Percentiles rank a stretch among this genome's conserved stretches.
phyloP scores from a whole-genome alignment of 92 coral and sea anemone species.

The Muricea muricata region DNA sequence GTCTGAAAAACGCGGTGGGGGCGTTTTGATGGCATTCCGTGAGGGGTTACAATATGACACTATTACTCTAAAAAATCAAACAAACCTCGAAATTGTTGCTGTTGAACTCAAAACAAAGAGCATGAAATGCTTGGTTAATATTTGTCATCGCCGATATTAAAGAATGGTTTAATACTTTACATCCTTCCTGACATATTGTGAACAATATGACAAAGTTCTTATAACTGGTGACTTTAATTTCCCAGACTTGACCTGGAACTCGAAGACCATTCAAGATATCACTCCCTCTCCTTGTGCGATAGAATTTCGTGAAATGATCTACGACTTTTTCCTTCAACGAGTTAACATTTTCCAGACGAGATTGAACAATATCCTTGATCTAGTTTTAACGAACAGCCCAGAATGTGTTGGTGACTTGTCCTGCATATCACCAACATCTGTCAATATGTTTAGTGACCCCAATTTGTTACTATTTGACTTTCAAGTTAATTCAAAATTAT shows the following conservation, averaged over 20 bases:
- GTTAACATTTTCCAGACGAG: background rate
- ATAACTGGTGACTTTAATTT: too few relatives aligned
- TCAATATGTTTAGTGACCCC: conserved; percentile 10
- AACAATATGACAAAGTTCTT: background rate
- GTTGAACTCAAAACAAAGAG: conserved; percentile 9
- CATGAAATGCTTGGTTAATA: conserved; percentile 3
- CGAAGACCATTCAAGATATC: background rate
- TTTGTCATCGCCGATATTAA: conserved; percentile 27
- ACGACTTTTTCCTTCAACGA: conserved; percentile 4
- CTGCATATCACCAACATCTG: background rate
- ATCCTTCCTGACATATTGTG: conserved; percentile 11
- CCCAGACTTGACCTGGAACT: conserved; percentile 39
- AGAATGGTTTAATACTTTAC: conserved; percentile 17
- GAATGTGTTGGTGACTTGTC: conserved; percentile 2
- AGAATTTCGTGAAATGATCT: background rate
- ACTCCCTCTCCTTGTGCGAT: conserved; percentile 5
- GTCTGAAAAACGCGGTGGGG: conserved; percentile 16
- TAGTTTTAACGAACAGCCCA: conserved; percentile 26
- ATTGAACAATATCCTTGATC: background rate
- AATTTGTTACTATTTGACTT: background rate
- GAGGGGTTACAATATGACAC: background rate
- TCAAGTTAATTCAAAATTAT: background rate
- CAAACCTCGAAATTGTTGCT: conserved; percentile 8
- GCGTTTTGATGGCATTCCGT: background rate
- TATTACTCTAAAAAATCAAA: background rate